These are phyloP conservation scores for Eupithecia subfuscata DNA, from an alignment of 2,888 invertebrate genomes.

Conservation along the genomic window DNA sequence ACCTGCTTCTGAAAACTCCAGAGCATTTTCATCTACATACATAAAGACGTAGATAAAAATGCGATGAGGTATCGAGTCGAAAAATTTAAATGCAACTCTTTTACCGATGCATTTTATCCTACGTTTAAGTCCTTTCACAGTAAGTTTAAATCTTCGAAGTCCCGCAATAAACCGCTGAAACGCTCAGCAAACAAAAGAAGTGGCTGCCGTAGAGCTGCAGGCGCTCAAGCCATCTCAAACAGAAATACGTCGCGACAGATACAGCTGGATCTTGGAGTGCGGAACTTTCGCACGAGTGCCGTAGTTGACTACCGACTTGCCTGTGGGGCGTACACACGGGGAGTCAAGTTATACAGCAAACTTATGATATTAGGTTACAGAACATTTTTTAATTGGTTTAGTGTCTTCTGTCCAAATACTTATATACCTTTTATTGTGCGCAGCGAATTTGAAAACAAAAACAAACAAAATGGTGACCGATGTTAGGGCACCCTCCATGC, in stretches of 20 bases:
- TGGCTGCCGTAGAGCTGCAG: slow-evolving; percentile 31
- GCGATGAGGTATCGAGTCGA: background rate
- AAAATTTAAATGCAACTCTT: background rate
- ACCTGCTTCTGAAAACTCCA: background rate
- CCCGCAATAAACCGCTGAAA: slow-evolving; percentile 39
- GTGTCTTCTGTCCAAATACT: too few species aligned
- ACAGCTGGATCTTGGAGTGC: background rate
- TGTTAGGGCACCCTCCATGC: too few species aligned
- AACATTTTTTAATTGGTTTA: too few species aligned
- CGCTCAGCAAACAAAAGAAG: slow-evolving; percentile 42
- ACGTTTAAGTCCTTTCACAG: background rate
- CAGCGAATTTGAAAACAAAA: too few species aligned
- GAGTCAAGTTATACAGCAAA: background rate
- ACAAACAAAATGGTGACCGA: too few species aligned
- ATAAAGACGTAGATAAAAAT: background rate
- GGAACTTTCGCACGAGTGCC: slow-evolving; percentile 50
- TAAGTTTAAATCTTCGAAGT: slow-evolving; percentile 24
- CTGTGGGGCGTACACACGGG: slow-evolving; percentile 48
- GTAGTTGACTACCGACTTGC: slow-evolving; percentile 54
- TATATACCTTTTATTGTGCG: too few species aligned
- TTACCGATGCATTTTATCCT: slow-evolving; percentile 3
- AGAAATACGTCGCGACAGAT: slow-evolving; percentile 45
- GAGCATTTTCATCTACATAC: background rate
- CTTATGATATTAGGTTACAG: too few species aligned
- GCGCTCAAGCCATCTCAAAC: slow-evolving; percentile 10